Conservation (phyloP, 2,113 vertebrate genomes). For the Poeciliopsis prolifica region DNA sequence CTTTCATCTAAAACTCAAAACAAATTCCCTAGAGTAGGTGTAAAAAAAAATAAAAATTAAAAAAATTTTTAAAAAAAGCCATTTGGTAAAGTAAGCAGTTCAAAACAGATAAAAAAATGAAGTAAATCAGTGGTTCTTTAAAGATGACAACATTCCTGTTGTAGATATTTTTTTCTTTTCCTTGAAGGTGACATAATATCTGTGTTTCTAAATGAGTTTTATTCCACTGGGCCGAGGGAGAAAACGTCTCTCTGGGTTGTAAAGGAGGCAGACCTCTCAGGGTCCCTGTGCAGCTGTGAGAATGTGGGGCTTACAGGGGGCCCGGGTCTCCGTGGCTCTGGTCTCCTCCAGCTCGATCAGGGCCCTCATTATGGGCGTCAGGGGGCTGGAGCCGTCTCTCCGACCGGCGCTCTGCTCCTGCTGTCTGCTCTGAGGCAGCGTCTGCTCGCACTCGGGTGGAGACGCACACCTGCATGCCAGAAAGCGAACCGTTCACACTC, state of each 20-base stretch:
- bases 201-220: too few species aligned
- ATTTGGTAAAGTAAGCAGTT: too few species aligned
- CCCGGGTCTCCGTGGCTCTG: constrained; percentile 86
- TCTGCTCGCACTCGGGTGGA: constrained; percentile 66
- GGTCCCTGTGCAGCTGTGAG: neutral
- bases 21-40: neutral
- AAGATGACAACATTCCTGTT: too few species aligned
- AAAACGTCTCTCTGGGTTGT: too few species aligned
- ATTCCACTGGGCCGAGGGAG: too few species aligned
- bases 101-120: too few species aligned
- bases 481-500: neutral
- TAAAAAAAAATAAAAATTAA: too few species aligned
- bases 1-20: too few species aligned
- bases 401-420: constrained; percentile 47
- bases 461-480: constrained; percentile 52
- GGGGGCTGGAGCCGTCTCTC: constrained; percentile 71
- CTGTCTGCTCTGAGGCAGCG: constrained; percentile 23
- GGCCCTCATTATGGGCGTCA: constrained; percentile 88
- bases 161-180: too few species aligned
- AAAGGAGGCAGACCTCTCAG: neutral
- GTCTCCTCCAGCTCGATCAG: constrained; percentile 90
- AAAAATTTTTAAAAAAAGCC: too few species aligned
- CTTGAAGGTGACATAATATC: too few species aligned
- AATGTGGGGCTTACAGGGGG: constrained; percentile 68
- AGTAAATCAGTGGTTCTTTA: too few species aligned